Conservation (phyloP, 2,888 invertebrate species). For the Scrobipalpa costella region DNA sequence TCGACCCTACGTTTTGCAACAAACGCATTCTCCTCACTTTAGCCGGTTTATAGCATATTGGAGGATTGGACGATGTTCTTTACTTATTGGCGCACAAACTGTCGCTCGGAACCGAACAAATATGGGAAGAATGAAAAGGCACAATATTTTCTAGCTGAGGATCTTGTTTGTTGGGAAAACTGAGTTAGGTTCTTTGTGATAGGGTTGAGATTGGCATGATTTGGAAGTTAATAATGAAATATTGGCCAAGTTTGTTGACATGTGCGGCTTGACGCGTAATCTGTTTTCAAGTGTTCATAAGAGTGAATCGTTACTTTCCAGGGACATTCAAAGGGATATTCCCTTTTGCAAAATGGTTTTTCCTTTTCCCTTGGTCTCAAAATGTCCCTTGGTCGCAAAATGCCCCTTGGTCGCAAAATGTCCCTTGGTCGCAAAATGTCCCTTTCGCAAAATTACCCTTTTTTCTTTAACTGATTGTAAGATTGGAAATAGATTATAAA, state of each 20-base stretch:
- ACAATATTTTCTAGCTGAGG: slow-evolving; percentile 38
- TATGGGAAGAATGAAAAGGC: slow-evolving; percentile 49
- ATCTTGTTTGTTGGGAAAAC: neutral
- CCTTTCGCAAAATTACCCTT: no score
- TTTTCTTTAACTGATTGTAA: no score
- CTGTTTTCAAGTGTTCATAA: slow-evolving; percentile 54
- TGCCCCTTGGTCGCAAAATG: no score
- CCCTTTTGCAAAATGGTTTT: slow-evolving; percentile 42
- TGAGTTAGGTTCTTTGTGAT: neutral
- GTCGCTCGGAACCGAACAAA: slow-evolving; percentile 45
- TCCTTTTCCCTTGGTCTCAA: slow-evolving; percentile 36
- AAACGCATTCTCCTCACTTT: slow-evolving; percentile 9
- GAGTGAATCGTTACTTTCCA: no score
- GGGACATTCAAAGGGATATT: no score
- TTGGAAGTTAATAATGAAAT: slow-evolving; percentile 48
- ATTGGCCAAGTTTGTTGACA: slow-evolving; percentile 61
- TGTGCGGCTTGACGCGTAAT: slow-evolving; percentile 53
- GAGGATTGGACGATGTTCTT: slow-evolving; percentile 31
- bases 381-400: no score
- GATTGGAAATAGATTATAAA: no score
- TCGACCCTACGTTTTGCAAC: neutral
- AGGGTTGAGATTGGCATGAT: slow-evolving; percentile 33
- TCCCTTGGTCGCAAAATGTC: no score
- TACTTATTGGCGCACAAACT: slow-evolving; percentile 49
- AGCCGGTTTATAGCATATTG: slow-evolving; percentile 34